Base-by-base conservation (phyloP, 2,113 vertebrate genomes). In the Tapirus terrestris region DNA sequence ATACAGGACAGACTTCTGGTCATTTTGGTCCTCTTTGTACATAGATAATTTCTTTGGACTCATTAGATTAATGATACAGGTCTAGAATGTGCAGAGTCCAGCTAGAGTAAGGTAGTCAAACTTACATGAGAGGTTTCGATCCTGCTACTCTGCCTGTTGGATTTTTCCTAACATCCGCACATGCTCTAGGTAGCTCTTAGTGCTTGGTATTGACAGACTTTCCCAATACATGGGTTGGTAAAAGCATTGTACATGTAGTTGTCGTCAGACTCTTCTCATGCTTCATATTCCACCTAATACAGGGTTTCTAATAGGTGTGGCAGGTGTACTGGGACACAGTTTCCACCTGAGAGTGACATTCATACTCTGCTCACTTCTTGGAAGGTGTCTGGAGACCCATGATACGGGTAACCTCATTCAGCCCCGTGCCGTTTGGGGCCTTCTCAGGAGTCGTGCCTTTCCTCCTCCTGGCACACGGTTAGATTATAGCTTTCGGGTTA, bases 401-500 rank as follows among this genome's bases (percentile, higher is more conserved):
- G 6, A 33, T 81, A 36, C 3, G 39, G 73, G 20, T 21, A 53
- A 9, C 53, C 21, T 56, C 43, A 31, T 12, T 20, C 58, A 79
- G 45, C 20, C 29, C 33, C 20, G 39, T 77, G 36, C 23, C 76
- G 13, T 60, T 65, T 85, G 65, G 39, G 31, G 23, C 33, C 85
- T 39, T 39, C 39, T 75, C 60, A 58, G 18, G n/a, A 72, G n/a
- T 89, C 36, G n/a, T 21, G 70, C 75, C 20, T 86, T 92, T 81
- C 29, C n/a, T 58, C 8, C 39, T 95, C 6, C 20, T 23, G 70
- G 53, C 31, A 43, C 70, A 67, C 17, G 68, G n/a, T 87, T 81
- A 68, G 36, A 60, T 58, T 45, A 67, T 80, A 82, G 84, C 23
- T 94, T 93, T 96, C 70, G 67, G 81, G 63, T 58, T 86, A 77